Evolutionary conservation across 1,140 invertebrate species (phyloP).

Genomic region (Tetranychus urticae): DNA sequence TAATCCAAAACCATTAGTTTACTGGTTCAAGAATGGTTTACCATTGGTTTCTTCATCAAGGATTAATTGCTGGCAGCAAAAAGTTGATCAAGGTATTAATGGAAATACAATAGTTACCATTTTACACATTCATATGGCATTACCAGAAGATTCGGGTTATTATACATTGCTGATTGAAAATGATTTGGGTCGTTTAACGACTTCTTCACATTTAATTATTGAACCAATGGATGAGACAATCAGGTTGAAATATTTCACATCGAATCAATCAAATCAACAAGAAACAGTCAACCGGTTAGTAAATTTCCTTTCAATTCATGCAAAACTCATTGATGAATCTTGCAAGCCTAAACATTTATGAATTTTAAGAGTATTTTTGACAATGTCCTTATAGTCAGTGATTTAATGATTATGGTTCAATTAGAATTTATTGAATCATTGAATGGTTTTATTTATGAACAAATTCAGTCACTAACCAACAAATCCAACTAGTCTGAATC

Average conservation of each 20-base stretch:
- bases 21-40: slow-evolving; percentile 84
- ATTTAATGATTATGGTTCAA: too few species aligned
- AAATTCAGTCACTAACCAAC: too few species aligned
- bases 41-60: slow-evolving; percentile 39
- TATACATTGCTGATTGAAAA: slow-evolving; percentile 77
- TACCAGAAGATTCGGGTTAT: slow-evolving; percentile 54
- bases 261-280: too few species aligned
- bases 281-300: too few species aligned
- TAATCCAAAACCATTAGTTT: slow-evolving; percentile 54
- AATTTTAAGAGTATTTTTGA: too few species aligned
- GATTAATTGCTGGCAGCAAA: slow-evolving; percentile 34
- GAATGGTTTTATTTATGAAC: too few species aligned
- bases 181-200: slow-evolving; percentile 59
- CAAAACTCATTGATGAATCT: slow-evolving; percentile 8
- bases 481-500: too few species aligned
- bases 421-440: too few species aligned
- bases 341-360: too few species aligned
- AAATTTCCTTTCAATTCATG: too few species aligned
- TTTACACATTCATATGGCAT: slow-evolving; percentile 47
- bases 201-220: slow-evolving; percentile 61
- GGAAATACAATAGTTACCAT: slow-evolving; percentile 45
- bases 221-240: slow-evolving; percentile 26
- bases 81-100: slow-evolving; percentile 38
- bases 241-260: background rate
- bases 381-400: too few species aligned